Evolutionary conservation across 2,113 vertebrate species (phyloP), one percentile per base, ranked within the genome.

Genomic region (human (Homo sapiens)): DNA sequence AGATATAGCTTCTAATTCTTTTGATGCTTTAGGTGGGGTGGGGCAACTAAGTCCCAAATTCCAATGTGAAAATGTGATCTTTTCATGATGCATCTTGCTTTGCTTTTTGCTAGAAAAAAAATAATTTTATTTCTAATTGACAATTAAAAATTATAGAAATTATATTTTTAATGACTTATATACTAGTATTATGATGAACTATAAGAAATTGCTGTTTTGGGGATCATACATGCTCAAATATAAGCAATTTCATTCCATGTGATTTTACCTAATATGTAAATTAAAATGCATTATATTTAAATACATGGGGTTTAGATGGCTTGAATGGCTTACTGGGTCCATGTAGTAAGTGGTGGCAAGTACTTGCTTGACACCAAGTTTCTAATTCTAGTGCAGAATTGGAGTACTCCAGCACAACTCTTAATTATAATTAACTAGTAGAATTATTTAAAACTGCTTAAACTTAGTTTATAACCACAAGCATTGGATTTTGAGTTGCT

Each of bases 361-460:
- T 0, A 22, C 5, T 72, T 89, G 3, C 10, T 88, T 68, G 8
- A 75, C 80, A 38, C 13, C 7, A 73, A 14, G 9, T 35, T 90
- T 90, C 27, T 80, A 20, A 48, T 83, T 96, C n/a, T 90, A 90
- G 35, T 90, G 22, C 23, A 90, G 11, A 80, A 48, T 2, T 83
- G 13, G n/a, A 88, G 16, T 25, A 61, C 10, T 64, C n/a, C 23
- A 80, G 25, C 8, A 45, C 22, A 91, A 83, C n/a, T 79, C 2
- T 78, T 78, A 87, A 70, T 94, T 89, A 89, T 22, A 93, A 92
- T 89, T 70, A 87, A 79, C 50, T 43, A 50, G 48, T 43, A 84
- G 11, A 91, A 83, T 75, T 87, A 93, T 85, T 95, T 93, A 43
- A 81, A 92, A 89, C 32, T 93, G 14, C 23, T 75, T 95, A 73